Evolutionary conservation across 2,888 invertebrate genomes (phyloP).

Genomic region (Eupithecia subumbrata): DNA sequence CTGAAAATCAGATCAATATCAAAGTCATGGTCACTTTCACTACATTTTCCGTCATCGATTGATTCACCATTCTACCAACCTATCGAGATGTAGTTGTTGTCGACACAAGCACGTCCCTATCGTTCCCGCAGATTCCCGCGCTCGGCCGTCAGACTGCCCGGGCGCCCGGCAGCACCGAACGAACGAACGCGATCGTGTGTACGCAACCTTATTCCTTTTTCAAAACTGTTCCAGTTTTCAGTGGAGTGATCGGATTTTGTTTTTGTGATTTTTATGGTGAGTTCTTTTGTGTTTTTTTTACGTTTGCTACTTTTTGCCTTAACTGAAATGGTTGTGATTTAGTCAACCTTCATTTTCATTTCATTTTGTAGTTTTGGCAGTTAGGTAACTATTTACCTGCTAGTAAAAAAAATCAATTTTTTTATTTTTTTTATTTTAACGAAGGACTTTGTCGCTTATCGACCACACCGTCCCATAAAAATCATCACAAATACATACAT

Average conservation of each 20-base stretch:
- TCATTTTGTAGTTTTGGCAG: background rate
- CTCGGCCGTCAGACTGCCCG: slow-evolving; percentile 67
- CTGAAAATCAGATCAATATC: slow-evolving; percentile 4
- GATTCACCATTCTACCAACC: slow-evolving; percentile 9
- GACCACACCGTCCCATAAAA: no score
- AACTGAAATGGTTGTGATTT: background rate
- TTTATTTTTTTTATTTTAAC: no score
- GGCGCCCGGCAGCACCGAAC: slow-evolving; percentile 81
- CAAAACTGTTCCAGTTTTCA: slow-evolving; percentile 50
- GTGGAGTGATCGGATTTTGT: slow-evolving; percentile 59
- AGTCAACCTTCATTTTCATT: background rate
- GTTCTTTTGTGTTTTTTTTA: slow-evolving; percentile 40
- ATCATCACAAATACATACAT: no score
- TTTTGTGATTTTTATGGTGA: slow-evolving; percentile 50
- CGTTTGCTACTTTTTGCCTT: background rate
- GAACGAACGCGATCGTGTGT: slow-evolving; percentile 80
- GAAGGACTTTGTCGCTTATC: no score
- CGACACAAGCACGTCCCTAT: slow-evolving; percentile 62
- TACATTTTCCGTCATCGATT: slow-evolving; percentile 14
- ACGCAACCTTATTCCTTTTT: slow-evolving; percentile 59
- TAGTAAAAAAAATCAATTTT: no score
- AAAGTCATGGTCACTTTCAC: slow-evolving; percentile 7
- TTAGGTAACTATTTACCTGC: background rate
- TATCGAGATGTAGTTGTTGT: slow-evolving; percentile 33
- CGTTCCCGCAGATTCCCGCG: slow-evolving; percentile 55